Conservation (phyloP, 2,888 invertebrate genomes). For the Callosobruchus maculatus region DNA sequence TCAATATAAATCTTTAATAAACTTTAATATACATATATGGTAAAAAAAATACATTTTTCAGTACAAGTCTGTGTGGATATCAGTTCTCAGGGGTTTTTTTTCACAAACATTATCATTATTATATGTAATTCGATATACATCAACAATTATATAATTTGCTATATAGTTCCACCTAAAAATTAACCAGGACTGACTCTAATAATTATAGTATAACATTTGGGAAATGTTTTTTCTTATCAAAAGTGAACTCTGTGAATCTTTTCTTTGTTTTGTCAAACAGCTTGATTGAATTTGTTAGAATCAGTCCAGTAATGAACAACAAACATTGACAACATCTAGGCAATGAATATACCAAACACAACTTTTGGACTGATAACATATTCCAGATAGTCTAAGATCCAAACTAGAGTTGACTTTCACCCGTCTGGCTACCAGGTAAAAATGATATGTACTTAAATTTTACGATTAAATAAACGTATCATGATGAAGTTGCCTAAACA, state of each 20-base stretch:
- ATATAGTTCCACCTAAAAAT: not conserved
- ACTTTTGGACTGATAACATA: not conserved
- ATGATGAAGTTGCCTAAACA: too few species aligned
- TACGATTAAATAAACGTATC: too few species aligned
- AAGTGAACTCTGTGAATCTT: too few species aligned
- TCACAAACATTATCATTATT: not conserved
- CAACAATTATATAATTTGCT: conserved; percentile 4
- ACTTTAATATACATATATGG: not conserved
- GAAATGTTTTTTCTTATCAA: too few species aligned
- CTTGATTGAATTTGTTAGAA: too few species aligned
- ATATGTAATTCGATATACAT: not conserved
- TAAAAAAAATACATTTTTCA: not conserved
- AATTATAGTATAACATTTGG: not conserved
- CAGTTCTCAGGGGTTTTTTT: not conserved
- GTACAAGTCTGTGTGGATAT: not conserved
- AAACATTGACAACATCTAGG: not conserved
- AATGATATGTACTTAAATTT: too few species aligned
- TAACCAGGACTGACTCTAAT: not conserved
- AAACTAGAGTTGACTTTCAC: too few species aligned
- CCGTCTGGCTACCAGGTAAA: too few species aligned
- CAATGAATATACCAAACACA: not conserved
- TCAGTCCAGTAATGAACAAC: not conserved
- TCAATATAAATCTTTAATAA: not conserved
- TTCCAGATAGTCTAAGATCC: not conserved
- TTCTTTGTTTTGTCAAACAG: too few species aligned